Evolutionary conservation across 2,113 vertebrate species (phyloP).

Genomic region (Atrichornis clamosus): DNA sequence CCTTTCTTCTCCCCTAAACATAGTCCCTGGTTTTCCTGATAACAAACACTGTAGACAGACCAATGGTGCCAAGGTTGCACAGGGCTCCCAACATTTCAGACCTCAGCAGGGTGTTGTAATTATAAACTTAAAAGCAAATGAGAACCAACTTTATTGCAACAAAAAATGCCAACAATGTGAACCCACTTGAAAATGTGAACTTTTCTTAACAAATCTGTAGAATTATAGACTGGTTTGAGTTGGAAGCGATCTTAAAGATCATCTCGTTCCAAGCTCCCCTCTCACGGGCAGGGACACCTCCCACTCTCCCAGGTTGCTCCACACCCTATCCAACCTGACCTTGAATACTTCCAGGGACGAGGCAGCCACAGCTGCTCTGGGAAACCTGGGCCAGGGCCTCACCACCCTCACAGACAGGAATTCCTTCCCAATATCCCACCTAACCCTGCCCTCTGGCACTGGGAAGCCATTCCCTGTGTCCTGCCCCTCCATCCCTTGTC

Average conservation of each 20-base stretch:
- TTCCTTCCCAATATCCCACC: background rate
- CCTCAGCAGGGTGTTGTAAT: background rate
- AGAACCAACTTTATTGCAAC: background rate
- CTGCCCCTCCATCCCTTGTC: background rate
- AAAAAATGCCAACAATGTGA: background rate
- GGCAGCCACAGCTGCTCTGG: background rate
- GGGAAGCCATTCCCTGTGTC: background rate
- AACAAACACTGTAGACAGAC: background rate
- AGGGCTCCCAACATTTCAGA: background rate
- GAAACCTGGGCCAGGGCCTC: background rate
- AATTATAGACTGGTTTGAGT: background rate
- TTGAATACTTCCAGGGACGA: background rate
- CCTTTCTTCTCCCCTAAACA: background rate
- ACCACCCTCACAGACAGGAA: background rate
- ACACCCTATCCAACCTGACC: fast-evolving
- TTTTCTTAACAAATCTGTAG: background rate
- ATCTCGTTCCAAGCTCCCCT: background rate
- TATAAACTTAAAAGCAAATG: background rate
- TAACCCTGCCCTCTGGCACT: background rate
- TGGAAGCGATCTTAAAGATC: background rate
- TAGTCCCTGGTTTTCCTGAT: background rate
- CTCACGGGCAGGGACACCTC: fast-evolving
- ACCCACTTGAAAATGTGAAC: background rate
- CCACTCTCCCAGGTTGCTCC: fast-evolving
- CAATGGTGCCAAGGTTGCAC: background rate